phyloP scores from a whole-genome alignment of 1,140 invertebrate species.

The Gonatopus flavifemur region DNA sequence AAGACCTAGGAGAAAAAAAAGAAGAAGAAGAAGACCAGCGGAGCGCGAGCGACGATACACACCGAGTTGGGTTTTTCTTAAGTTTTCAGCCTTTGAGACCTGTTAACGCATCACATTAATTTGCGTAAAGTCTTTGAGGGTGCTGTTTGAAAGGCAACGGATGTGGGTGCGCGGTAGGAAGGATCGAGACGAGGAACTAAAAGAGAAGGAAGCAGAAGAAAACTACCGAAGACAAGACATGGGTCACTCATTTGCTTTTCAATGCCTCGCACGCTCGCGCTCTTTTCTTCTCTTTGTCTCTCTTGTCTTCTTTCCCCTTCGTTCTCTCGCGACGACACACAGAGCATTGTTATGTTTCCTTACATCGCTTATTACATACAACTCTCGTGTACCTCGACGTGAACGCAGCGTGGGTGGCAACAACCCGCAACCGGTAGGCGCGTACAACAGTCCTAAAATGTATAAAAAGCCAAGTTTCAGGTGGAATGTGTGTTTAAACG shows the following conservation, averaged over 20 bases:
- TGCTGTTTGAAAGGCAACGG: conserved; percentile 29
- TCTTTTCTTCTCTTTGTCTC: conserved; percentile 25
- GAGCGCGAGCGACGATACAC: conserved; percentile 16
- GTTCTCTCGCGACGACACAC: conserved; percentile 13
- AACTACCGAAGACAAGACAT: background rate
- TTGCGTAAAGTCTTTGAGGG: conserved; percentile 36
- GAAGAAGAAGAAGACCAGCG: conserved; percentile 29
- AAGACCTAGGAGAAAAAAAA: background rate
- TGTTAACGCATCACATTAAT: conserved; percentile 34
- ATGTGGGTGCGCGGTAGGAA: conserved; percentile 34
- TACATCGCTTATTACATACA: conserved; percentile 26
- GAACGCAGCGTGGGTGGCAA: conserved; percentile 26
- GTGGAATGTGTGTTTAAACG: too few relatives aligned
- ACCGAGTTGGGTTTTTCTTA: conserved; percentile 17
- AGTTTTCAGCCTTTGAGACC: conserved; percentile 11
- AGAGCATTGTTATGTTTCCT: conserved; percentile 27
- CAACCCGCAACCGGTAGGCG: conserved; percentile 2
- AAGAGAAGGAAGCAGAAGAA: conserved; percentile 9
- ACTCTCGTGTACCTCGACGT: conserved; percentile 13
- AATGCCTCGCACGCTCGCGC: conserved; percentile 22
- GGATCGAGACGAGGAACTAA: conserved; percentile 22
- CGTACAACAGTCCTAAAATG: conserved; percentile 7
- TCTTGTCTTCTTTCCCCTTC: background rate
- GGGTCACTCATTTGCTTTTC: conserved; percentile 33
- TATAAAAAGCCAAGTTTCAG: too few relatives aligned